phyloP scores from a whole-genome alignment of 2,113 vertebrate species.

The Catharus minimus region DNA sequence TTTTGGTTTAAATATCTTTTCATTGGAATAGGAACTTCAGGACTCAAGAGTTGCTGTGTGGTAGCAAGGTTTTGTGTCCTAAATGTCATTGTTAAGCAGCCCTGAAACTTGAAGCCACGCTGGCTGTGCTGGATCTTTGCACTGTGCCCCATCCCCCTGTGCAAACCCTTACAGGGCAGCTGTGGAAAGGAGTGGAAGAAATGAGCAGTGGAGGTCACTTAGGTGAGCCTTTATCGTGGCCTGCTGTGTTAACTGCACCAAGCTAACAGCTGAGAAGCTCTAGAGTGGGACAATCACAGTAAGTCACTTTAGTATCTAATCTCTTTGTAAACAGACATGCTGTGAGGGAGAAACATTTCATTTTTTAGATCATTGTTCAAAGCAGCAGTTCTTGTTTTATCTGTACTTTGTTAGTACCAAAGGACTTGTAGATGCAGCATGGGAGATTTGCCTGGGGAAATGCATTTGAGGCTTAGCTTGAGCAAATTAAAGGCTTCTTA shows the following conservation, averaged over 20 bases:
- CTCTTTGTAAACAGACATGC: neutral
- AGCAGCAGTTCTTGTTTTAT: neutral
- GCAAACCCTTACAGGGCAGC: neutral
- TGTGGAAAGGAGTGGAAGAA: neutral
- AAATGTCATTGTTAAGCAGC: neutral
- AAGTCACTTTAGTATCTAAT: neutral
- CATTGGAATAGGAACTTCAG: neutral
- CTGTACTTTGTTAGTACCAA: neutral
- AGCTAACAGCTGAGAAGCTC: neutral
- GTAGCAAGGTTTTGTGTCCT: neutral
- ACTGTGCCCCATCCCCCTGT: neutral
- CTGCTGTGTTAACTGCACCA: neutral
- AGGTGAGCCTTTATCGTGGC: neutral
- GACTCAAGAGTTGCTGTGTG: rapidly evolving
- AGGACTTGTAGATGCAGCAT: neutral
- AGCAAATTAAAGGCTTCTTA: neutral
- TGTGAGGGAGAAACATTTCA: neutral
- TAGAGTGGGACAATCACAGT: neutral
- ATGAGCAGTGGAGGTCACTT: neutral
- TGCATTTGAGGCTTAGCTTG: neutral
- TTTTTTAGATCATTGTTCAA: neutral
- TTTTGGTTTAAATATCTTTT: neutral
- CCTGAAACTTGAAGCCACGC: neutral
- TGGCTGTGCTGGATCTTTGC: neutral
- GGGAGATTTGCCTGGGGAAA: neutral